Evolutionary conservation across 2,888 invertebrate species (phyloP).

Genomic region (Dione vanillae): DNA sequence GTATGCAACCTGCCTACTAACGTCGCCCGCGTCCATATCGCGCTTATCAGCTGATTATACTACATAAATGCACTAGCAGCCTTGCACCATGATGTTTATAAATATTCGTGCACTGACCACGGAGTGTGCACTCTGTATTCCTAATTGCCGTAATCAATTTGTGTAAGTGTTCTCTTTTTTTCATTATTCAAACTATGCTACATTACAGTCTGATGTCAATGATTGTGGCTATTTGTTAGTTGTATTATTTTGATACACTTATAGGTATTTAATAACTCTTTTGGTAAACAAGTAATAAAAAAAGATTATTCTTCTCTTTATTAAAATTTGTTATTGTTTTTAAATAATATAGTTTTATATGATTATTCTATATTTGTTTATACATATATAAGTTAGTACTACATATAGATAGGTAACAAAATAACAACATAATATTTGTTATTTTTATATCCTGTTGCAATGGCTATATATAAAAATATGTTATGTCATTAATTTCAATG

Average conservation of each 20-base stretch:
- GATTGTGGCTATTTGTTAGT: neutral
- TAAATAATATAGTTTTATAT: neutral
- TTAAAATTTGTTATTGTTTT: neutral
- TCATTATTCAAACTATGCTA: neutral
- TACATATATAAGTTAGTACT: neutral
- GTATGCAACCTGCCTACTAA: slow-evolving; percentile 58
- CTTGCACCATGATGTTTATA: slow-evolving; percentile 62
- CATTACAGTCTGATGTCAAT: neutral
- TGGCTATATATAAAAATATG: neutral
- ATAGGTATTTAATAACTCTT: neutral
- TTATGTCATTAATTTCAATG: neutral
- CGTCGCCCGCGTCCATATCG: slow-evolving; percentile 58
- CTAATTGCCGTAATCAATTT: slow-evolving; percentile 12
- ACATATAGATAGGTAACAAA: neutral
- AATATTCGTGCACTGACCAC: slow-evolving; percentile 52
- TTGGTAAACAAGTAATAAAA: slow-evolving; percentile 3
- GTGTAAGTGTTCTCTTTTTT: slow-evolving; percentile 33
- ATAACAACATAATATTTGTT: neutral
- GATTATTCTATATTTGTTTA: slow-evolving; percentile 1
- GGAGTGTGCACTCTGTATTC: slow-evolving; percentile 26
- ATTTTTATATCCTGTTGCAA: neutral
- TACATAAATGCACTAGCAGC: slow-evolving; percentile 60
- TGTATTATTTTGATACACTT: neutral
- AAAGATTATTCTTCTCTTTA: neutral
- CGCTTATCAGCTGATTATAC: slow-evolving; percentile 80